Base-by-base conservation (phyloP, 1,140 invertebrate species). In the Drosophila miranda region DNA sequence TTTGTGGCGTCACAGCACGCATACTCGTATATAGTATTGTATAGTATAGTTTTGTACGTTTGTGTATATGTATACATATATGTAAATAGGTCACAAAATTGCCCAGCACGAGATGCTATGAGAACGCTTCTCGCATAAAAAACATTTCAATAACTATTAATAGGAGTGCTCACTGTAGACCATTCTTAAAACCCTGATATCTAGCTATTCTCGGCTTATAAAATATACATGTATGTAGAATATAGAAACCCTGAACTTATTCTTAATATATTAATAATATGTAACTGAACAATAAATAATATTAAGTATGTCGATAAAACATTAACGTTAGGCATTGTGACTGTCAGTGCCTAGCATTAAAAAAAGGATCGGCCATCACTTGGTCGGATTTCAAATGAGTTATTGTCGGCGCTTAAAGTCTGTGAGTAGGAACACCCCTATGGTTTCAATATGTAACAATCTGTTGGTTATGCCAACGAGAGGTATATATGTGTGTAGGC, bases 391-490 rank as follows among this genome's bases (percentile, higher is more conserved):
- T 42, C 34, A 30, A 48, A 19, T 8, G 28, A 41, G 7, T 49
- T 55, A 69, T 69, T 69, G 62, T 55, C 64, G 6, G 7, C 44
- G 34, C 9, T 28, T 4, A 44, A 49, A 50, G 23, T 59, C n/a
- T 23, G 13, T 23, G 13, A 23, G 23, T 23, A 23, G 48, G 23
- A 53, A 48, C 43, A 41, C 58, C 52, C 46, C 51, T 30, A 28
- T 2, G 9, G 30, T 34, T 4, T 11, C 30, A n/a, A 64, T 66
- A 57, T 81, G 19, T 66, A 60, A 73, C 56, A 73, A 55, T 60
- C 48, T 60, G 57, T 46, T 59, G 14, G 13, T 61, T 79, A 63
- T 48, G 28, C 8, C 38, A 48, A 58, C 41, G 68, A 78, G 68
- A 78, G 78, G 78, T 66, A 75, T 59, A 55, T 28, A 34, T 16